Percentiles rank a stretch among this genome's conserved stretches.
Conservation (phyloP, 2,113 vertebrate genomes). For the Hucho hucho region DNA sequence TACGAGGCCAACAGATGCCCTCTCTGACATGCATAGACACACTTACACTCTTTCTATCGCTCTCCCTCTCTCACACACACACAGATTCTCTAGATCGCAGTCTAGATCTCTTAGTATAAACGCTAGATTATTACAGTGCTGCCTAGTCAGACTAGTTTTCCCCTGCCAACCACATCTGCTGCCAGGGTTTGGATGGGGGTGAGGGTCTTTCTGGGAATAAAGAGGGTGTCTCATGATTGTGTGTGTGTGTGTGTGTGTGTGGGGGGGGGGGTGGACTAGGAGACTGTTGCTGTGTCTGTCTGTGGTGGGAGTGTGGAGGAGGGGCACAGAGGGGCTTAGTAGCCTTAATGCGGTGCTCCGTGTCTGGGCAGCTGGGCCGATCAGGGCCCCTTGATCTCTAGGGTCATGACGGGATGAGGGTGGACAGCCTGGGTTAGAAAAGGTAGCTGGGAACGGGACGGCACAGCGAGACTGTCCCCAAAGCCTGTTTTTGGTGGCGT, state of each 20-base stretch:
- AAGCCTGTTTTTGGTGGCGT: constrained; percentile 39
- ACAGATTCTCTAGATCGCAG: constrained; percentile 26
- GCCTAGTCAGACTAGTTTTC: no score
- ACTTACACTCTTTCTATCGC: background rate
- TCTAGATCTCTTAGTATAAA: no score
- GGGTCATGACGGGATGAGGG: constrained; percentile 52
- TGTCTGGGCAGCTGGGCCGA: constrained; percentile 38
- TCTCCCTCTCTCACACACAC: constrained; percentile 35
- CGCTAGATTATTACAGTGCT: no score
- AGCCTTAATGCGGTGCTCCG: constrained; percentile 52
- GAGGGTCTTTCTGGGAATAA: background rate
- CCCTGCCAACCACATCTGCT: background rate
- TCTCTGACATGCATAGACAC: constrained; percentile 50
- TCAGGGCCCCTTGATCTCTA: constrained; percentile 62
- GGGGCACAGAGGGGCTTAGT: constrained; percentile 35
- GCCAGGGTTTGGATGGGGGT: background rate
- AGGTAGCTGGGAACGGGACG: constrained; percentile 63
- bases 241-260: background rate
- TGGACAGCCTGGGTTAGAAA: constrained; percentile 54
- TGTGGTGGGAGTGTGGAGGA: constrained; percentile 29
- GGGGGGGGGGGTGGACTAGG: background rate
- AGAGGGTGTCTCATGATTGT: no score
- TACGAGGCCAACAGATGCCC: constrained; percentile 77
- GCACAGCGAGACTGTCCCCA: constrained; percentile 29
- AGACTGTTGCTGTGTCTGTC: constrained; percentile 41